Conservation (phyloP, 2,888 invertebrate genomes). For the Xanthia icteritia region DNA sequence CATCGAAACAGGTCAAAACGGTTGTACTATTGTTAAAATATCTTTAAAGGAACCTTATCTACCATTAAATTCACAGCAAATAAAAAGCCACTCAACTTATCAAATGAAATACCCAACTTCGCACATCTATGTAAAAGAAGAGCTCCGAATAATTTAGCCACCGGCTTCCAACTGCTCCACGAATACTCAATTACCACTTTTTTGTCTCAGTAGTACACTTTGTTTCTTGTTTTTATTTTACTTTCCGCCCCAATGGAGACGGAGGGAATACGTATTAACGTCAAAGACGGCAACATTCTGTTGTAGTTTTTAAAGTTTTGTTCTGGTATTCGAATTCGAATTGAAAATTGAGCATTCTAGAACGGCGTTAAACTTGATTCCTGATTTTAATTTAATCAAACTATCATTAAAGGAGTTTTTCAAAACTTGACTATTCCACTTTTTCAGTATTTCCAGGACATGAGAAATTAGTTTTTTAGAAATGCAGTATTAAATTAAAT, state of each 20-base stretch:
- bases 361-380: background rate
- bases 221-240: conserved; percentile 72
- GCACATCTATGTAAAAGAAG: conserved; percentile 70
- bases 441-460: no score
- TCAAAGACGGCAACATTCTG: conserved; percentile 57
- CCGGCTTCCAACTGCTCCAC: conserved; percentile 76
- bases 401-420: background rate
- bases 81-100: conserved; percentile 62
- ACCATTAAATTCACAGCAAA: conserved; percentile 56
- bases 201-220: conserved; percentile 78
- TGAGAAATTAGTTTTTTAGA: no score
- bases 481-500: no score
- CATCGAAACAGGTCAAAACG: background rate
- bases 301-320: conserved; percentile 58
- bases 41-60: background rate
- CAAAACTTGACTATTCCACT: no score
- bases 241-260: conserved; percentile 66
- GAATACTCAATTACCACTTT: conserved; percentile 84
- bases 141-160: conserved; percentile 78
- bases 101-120: conserved; percentile 67
- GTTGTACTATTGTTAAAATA: background rate
- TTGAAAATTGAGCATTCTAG: conserved; percentile 42
- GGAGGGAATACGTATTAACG: conserved; percentile 61
- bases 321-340: conserved; percentile 37
- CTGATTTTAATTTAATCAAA: background rate